A percentile compares a stretch with the other conserved stretches of the same genome.
Conservation (phyloP, 1,140 invertebrate species). For the Colletes latitarsis region DNA sequence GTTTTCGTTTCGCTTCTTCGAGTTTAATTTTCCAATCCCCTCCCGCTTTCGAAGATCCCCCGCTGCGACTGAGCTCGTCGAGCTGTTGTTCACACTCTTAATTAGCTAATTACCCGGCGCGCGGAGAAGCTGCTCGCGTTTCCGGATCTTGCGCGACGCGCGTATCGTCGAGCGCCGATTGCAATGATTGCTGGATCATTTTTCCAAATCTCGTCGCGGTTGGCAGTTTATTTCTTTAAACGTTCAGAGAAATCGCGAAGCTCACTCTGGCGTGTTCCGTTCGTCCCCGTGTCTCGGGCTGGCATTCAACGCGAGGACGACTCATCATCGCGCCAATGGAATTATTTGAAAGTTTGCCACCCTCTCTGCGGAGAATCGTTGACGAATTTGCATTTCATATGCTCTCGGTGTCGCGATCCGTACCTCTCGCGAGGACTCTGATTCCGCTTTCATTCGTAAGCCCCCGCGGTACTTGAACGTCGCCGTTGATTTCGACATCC, state of each 20-base stretch:
- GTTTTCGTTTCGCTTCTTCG: background rate
- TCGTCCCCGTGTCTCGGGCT: too few relatives aligned
- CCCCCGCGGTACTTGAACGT: too few relatives aligned
- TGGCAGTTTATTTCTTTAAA: too few relatives aligned
- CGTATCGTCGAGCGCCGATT: background rate
- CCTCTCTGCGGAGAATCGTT: slow-evolving; percentile 6
- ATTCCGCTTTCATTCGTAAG: background rate
- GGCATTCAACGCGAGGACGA: too few relatives aligned
- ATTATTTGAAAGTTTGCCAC: slow-evolving; percentile 42
- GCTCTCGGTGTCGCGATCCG: background rate
- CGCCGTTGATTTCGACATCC: background rate
- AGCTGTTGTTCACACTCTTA: slow-evolving; percentile 21
- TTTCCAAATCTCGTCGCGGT: background rate
- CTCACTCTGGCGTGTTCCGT: too few relatives aligned
- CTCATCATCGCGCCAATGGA: background rate
- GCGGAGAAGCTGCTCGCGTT: slow-evolving; percentile 14
- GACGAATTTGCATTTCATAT: slow-evolving; percentile 38
- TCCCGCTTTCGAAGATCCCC: background rate
- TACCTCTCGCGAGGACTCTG: background rate
- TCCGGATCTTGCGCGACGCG: background rate
- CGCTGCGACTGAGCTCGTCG: background rate
- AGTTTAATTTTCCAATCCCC: slow-evolving; percentile 32
- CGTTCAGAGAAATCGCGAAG: too few relatives aligned
- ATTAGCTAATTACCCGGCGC: slow-evolving; percentile 52
- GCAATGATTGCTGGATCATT: background rate